These are phyloP conservation scores for Pachypanchax playfairii DNA, from an alignment of 2,113 vertebrate species.

Conservation along the genomic window DNA sequence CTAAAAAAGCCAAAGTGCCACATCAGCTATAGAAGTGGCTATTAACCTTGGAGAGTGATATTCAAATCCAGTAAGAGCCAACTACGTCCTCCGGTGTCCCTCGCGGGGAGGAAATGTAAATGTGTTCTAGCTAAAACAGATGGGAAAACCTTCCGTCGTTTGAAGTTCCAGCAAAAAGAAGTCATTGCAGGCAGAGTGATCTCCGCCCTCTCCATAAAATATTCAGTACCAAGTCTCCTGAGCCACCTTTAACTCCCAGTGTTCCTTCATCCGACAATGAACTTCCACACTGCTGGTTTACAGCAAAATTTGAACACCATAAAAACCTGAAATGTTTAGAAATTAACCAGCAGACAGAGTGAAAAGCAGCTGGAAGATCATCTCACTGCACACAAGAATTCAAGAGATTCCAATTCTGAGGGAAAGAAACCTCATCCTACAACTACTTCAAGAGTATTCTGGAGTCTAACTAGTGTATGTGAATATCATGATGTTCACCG, in stretches of 20 bases:
- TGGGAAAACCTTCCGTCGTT: constrained; percentile 74
- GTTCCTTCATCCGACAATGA: constrained; percentile 48
- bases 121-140: constrained; percentile 79
- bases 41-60: constrained; percentile 82
- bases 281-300: constrained; percentile 50
- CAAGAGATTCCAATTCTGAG: constrained; percentile 73
- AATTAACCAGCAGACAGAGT: constrained; percentile 59
- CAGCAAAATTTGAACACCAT: constrained; percentile 49
- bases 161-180: constrained; percentile 78
- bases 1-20: constrained; percentile 78
- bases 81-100: constrained; percentile 77
- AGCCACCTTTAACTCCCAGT: constrained; percentile 58
- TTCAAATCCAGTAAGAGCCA: constrained; percentile 80
- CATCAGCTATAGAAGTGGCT: constrained; percentile 77
- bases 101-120: constrained; percentile 80
- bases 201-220: constrained; percentile 71
- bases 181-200: constrained; percentile 51
- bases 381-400: constrained; percentile 77
- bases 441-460: constrained; percentile 39
- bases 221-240: constrained; percentile 71
- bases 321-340: constrained; percentile 66
- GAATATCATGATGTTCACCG: constrained; percentile 53
- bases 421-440: constrained; percentile 33
- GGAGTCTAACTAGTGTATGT: constrained; percentile 48
- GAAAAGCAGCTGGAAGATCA: constrained; percentile 76